A percentile compares a stretch with the other conserved stretches of the same genome.
phyloP scores from a whole-genome alignment of 2,888 invertebrate genomes.

The Eueremaeus valkanovi region DNA sequence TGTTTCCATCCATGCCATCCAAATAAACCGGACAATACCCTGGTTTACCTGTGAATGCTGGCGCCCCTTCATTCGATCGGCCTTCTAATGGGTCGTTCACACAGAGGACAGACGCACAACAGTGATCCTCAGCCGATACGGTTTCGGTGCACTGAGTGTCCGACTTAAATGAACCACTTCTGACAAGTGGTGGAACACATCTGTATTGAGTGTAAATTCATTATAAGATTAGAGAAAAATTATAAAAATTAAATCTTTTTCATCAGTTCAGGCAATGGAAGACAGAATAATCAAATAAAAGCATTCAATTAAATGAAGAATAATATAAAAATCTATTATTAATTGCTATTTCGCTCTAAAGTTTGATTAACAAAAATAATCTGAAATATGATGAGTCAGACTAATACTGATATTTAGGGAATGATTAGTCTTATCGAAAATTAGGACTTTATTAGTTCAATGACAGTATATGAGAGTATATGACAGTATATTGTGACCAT shows the following conservation, averaged over 20 bases:
- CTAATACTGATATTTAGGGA: too few species aligned
- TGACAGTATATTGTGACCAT: too few species aligned
- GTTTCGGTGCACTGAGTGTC: slow-evolving; percentile 27
- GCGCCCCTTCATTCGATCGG: not conserved
- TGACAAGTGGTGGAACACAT: slow-evolving; percentile 66
- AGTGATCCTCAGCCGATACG: slow-evolving; percentile 35
- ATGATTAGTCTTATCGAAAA: too few species aligned
- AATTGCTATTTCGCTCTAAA: too few species aligned
- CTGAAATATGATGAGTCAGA: too few species aligned
- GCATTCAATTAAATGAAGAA: not conserved
- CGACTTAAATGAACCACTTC: slow-evolving; percentile 57
- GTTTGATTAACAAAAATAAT: too few species aligned
- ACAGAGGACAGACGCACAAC: slow-evolving; percentile 43
- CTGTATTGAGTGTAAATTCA: slow-evolving; percentile 50
- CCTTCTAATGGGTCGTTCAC: slow-evolving; percentile 17
- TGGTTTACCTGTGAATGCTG: slow-evolving; percentile 42
- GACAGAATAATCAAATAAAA: too few species aligned
- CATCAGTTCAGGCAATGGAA: too few species aligned
- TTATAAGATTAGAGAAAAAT: not conserved
- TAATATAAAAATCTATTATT: too few species aligned
- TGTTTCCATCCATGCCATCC: not conserved
- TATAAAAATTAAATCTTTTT: not conserved
- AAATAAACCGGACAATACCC: slow-evolving; percentile 44
- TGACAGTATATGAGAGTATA: too few species aligned
- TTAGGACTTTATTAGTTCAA: too few species aligned